These are phyloP conservation scores for Hippocampus kuda DNA, from an alignment of 2,797 vertebrate species.

Conservation along the genomic window DNA sequence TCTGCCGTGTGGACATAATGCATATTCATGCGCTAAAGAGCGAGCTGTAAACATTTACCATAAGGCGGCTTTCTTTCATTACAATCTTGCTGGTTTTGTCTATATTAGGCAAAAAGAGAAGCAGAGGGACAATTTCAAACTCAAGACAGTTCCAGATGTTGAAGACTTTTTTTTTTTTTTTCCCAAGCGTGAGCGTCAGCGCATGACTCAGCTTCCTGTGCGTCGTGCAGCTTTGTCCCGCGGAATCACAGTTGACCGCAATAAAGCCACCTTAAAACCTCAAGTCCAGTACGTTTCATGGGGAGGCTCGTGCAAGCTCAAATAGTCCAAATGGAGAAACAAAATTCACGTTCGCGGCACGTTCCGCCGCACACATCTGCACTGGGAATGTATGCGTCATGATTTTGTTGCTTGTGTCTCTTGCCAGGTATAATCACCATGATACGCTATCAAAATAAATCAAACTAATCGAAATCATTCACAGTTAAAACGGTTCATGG, in stretches of 20 bases:
- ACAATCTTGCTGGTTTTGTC: conserved; percentile 38
- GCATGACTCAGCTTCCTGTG: conserved; percentile 51
- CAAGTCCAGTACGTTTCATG: neutral
- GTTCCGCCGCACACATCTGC: no score
- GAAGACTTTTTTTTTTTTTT: conserved; percentile 37
- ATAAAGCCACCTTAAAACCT: neutral
- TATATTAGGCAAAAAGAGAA: conserved; percentile 46
- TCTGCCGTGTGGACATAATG: conserved; percentile 9
- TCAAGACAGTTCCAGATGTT: conserved; percentile 45
- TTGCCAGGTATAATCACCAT: no score
- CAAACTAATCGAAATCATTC: neutral
- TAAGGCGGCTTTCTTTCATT: conserved; percentile 14
- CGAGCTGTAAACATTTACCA: neutral
- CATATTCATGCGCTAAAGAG: neutral
- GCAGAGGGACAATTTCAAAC: conserved; percentile 31
- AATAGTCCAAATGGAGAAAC: neutral
- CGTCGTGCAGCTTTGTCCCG: conserved; percentile 39
- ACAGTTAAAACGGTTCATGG: no score
- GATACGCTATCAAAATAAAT: neutral
- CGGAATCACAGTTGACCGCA: neutral
- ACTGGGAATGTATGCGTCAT: no score
- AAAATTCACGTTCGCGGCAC: neutral
- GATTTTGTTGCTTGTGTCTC: no score
- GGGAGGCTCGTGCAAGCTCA: neutral
- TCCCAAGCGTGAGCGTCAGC: conserved; percentile 19